Evolutionary conservation across 2,888 invertebrate genomes (phyloP), one percentile per base, ranked within the genome.

Genomic region (Bimastos eiseni): DNA sequence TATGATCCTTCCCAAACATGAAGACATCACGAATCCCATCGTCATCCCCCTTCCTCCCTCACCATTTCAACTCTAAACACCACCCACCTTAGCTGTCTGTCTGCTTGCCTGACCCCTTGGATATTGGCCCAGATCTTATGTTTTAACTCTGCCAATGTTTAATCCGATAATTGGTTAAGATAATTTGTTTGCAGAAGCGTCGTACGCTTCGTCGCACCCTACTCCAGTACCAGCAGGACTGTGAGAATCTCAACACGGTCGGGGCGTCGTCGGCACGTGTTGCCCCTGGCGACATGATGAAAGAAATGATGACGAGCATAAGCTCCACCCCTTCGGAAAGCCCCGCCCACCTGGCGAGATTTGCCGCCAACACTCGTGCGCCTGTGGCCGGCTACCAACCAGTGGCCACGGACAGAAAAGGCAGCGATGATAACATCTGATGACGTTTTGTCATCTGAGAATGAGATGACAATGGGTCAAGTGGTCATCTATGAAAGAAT

Each of bases 141-240:
- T n/a, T 24, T 49, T 5, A 49, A 11, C 21, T 24, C 24, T 70
- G 70, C n/a, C 11, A 2, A n/a, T 70, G 30, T 70, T n/a, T n/a
- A n/a, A n/a, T n/a, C n/a, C n/a, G n/a, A n/a, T 70, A 70, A 70
- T 0, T 70, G 13, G 11, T 30, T 70, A 2, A n/a, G 70, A n/a
- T 70, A 70, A 70, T 70, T 70, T 70, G 6, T 37, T 41, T 90
- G 33, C 91, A 92, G 92, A 92, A 92, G 86, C 92, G 92, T 49
- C 91, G 92, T 17, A 92, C 92, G 11, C 91, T 92, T 37, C 91
- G 92, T 24, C 91, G 92, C 37, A 92, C 92, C 34, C 90, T 92
- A 34, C 92, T 92, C 21, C 92, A 91, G 86, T 92, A 92, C 70
- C 92, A 92, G 88, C 92, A 92, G 91, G 92, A 92, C 88, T 70